Conservation (phyloP, 2,113 vertebrate genomes). For the Ondatra zibethicus region DNA sequence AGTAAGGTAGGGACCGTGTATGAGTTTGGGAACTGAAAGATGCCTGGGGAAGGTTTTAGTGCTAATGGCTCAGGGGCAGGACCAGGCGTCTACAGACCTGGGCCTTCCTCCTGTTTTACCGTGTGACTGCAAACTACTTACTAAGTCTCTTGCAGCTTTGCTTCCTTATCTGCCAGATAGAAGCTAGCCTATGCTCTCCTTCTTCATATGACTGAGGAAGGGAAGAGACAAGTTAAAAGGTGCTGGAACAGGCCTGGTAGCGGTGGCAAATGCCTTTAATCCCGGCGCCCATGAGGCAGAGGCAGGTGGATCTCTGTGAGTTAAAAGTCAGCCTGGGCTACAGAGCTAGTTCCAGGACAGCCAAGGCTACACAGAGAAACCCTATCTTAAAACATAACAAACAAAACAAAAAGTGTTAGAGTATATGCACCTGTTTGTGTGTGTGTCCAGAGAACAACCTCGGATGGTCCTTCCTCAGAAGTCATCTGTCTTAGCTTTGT, state of each 20-base stretch:
- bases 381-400: neutral
- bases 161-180: neutral
- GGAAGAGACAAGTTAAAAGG: neutral
- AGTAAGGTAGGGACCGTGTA: accelerated
- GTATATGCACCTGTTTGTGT: neutral
- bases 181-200: too few relatives aligned
- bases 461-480: too few relatives aligned
- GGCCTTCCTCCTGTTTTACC: neutral
- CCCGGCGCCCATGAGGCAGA: neutral
- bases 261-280: neutral
- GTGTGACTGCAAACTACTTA: neutral
- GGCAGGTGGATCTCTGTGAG: neutral
- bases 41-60: accelerated
- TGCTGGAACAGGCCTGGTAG: neutral
- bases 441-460: too few relatives aligned
- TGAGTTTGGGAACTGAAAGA: neutral
- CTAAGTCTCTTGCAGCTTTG: neutral
- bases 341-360: neutral
- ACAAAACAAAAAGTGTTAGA: neutral
- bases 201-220: accelerated
- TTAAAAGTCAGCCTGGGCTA: neutral
- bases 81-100: accelerated
- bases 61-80: neutral
- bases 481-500: too few relatives aligned
- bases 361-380: neutral